Evolutionary conservation across 2,113 vertebrate species (phyloP).

Genomic region (Neoarius graeffei): DNA sequence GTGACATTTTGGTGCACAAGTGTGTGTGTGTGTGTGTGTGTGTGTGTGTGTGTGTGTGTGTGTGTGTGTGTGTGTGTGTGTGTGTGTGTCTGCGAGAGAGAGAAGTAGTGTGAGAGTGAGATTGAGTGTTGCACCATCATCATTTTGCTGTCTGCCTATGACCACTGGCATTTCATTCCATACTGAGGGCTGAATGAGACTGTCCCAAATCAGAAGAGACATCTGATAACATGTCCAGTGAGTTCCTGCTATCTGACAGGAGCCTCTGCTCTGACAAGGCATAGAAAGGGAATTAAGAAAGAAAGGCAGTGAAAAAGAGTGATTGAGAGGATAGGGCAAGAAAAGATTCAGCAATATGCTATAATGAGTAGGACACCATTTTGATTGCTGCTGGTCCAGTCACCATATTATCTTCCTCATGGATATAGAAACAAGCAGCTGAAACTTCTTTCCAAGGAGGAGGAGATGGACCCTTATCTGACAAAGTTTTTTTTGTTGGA

Average conservation of each 20-base stretch:
- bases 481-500: constrained; percentile 71
- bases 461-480: constrained; percentile 76
- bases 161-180: constrained; percentile 31
- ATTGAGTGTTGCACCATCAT: constrained; percentile 45
- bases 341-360: constrained; percentile 49
- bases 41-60: too few species aligned
- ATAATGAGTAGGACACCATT: constrained; percentile 54
- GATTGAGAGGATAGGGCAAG: constrained; percentile 42
- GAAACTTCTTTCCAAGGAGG: constrained; percentile 66
- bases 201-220: constrained; percentile 76
- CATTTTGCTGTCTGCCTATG: constrained; percentile 55
- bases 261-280: constrained; percentile 75
- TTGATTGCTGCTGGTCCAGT: constrained; percentile 50
- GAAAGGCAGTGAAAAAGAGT: constrained; percentile 13
- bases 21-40: constrained; percentile 14
- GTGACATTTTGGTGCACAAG: constrained; percentile 7
- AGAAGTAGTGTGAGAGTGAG: constrained; percentile 53
- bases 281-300: constrained; percentile 39
- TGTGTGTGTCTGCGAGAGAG: constrained; percentile 43
- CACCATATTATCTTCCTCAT: constrained; percentile 42
- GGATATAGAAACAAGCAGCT: constrained; percentile 62
- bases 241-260: constrained; percentile 84
- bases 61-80: constrained; percentile 7
- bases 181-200: constrained; percentile 40
- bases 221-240: constrained; percentile 86